Evolutionary conservation across 1,140 invertebrate species (phyloP).

Genomic region (Pachypeltis micranthus): DNA sequence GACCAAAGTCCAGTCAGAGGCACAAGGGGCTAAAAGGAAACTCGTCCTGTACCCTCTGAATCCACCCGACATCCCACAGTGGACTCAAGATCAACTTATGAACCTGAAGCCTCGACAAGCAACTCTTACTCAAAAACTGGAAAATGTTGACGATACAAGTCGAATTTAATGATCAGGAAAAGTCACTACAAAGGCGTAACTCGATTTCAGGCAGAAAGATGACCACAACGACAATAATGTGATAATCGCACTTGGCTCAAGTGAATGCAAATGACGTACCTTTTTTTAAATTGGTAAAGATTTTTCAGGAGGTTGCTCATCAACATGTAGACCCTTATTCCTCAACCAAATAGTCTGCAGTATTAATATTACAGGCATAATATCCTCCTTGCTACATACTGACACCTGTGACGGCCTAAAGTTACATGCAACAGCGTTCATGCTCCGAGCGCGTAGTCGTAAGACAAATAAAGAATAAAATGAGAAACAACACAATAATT

Average conservation of each 20-base stretch:
- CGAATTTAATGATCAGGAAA: background rate
- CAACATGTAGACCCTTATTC: conserved; percentile 20
- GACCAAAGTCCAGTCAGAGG: no score
- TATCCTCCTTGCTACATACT: background rate
- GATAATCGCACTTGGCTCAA: background rate
- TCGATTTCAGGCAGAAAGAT: background rate
- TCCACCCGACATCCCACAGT: no score
- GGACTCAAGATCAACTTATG: background rate
- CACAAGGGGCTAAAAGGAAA: no score
- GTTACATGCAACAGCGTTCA: background rate
- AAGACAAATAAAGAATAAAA: background rate
- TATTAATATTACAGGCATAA: background rate
- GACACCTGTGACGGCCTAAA: background rate
- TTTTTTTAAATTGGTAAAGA: background rate
- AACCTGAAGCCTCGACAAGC: background rate
- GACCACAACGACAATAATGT: background rate
- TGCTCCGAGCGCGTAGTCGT: background rate
- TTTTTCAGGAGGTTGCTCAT: conserved; percentile 5
- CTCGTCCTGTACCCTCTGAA: no score
- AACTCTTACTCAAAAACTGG: background rate
- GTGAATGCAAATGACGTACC: background rate
- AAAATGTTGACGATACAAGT: background rate
- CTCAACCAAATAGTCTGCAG: conserved; percentile 9
- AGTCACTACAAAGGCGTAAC: background rate
- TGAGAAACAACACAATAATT: background rate